A percentile compares a stretch with the other conserved stretches of the same genome.
These are phyloP conservation scores for Zaprionus kolodkinae DNA, from an alignment of 1,140 invertebrate genomes.

Conservation along the genomic window DNA sequence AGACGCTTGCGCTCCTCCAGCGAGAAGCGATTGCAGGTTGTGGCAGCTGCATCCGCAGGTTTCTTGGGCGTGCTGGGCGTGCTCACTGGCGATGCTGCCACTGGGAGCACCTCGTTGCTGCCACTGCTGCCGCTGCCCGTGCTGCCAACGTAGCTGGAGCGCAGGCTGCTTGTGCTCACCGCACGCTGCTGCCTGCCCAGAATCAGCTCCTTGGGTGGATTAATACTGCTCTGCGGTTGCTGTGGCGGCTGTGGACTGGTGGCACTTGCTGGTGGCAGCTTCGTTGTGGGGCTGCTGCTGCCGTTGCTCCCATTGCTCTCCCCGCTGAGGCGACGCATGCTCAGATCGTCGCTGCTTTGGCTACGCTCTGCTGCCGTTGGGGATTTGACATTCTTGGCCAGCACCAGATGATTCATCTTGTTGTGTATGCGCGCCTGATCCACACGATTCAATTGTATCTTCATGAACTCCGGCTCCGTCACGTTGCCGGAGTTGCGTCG, in stretches of 20 bases:
- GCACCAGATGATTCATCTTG: constrained; percentile 86
- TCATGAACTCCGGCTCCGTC: constrained; percentile 88
- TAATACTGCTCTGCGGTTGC: constrained; percentile 21
- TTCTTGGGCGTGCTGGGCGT: constrained; percentile 19
- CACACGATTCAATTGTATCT: constrained; percentile 89
- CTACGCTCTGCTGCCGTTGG: constrained; percentile 49
- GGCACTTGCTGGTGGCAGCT: constrained; percentile 3
- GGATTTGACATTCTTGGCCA: constrained; percentile 85
- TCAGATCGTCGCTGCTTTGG: constrained; percentile 72
- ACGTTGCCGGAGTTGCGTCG: constrained; percentile 51
- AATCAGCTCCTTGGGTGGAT: constrained; percentile 67
- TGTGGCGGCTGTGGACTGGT: constrained; percentile 29
- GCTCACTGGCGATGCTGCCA: constrained; percentile 1
- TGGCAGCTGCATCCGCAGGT: not conserved
- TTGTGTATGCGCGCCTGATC: constrained; percentile 83
- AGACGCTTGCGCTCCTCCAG: constrained; percentile 75
- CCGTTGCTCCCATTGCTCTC: constrained; percentile 65
- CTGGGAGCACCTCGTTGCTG: constrained; percentile 32
- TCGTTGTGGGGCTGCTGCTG: not conserved
- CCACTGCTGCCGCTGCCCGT: constrained; percentile 30
- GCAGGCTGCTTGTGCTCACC: constrained; percentile 62
- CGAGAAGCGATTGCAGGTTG: constrained; percentile 54
- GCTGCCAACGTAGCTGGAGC: constrained; percentile 57
- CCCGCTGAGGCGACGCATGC: constrained; percentile 84
- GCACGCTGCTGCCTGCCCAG: constrained; percentile 53